phyloP scores from a whole-genome alignment of 2,888 invertebrate genomes.

The Phyllotreta cruciferae region DNA sequence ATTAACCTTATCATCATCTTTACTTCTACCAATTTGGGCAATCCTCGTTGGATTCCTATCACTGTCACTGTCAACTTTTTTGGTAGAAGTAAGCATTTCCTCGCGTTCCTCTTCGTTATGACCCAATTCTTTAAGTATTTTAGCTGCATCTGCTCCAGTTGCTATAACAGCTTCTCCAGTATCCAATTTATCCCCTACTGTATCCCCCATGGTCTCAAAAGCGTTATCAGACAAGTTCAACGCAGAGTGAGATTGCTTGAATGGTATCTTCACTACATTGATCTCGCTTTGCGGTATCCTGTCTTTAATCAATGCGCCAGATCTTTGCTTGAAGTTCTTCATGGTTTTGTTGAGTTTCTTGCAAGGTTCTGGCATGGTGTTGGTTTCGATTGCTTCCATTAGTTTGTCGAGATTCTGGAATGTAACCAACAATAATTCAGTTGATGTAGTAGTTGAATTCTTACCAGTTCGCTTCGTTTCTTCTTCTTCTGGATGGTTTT shows the following conservation, averaged over 20 bases:
- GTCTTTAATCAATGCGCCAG: constrained; percentile 52
- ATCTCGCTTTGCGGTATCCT: constrained; percentile 49
- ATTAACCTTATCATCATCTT: not conserved
- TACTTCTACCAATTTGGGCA: too few species aligned
- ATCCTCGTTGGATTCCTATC: too few species aligned
- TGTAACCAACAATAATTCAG: not conserved
- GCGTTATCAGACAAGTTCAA: constrained; percentile 57
- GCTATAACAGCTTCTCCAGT: constrained; percentile 50
- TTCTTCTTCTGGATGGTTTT: constrained; percentile 30
- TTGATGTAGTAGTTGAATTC: constrained; percentile 7
- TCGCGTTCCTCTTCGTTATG: constrained; percentile 39
- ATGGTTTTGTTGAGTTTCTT: not conserved
- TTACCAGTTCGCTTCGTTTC: constrained; percentile 36
- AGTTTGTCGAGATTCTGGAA: constrained; percentile 21
- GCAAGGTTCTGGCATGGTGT: not conserved
- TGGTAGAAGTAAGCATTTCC: constrained; percentile 16
- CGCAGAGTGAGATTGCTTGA: constrained; percentile 51
- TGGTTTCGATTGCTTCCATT: constrained; percentile 14
- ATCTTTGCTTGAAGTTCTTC: constrained; percentile 19
- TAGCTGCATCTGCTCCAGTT: constrained; percentile 51
- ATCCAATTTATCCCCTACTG: constrained; percentile 56
- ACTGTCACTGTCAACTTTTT: not conserved
- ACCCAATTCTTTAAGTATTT: constrained; percentile 47
- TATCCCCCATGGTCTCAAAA: constrained; percentile 58
- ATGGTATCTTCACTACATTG: constrained; percentile 53